These are phyloP conservation scores for Heterodera schachtii DNA, from an alignment of 1,140 invertebrate genomes.

Conservation along the genomic window DNA sequence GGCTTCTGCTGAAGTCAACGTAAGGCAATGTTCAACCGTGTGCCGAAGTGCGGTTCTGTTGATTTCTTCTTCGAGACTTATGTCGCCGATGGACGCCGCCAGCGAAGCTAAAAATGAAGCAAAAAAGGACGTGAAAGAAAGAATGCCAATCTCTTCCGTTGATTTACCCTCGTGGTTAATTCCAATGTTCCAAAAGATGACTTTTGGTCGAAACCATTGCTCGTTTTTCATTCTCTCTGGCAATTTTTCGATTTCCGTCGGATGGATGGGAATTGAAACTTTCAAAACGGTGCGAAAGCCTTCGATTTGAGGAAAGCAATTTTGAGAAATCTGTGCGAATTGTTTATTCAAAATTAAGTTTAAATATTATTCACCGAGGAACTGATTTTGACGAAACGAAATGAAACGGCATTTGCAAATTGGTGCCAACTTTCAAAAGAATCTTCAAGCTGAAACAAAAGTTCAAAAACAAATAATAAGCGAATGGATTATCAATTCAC, in stretches of 20 bases:
- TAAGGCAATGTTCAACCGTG: conserved; percentile 22
- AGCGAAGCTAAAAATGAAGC: conserved; percentile 24
- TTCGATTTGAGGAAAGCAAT: conserved; percentile 49
- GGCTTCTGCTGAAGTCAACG: not conserved
- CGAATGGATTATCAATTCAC: not conserved
- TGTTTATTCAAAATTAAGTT: not conserved
- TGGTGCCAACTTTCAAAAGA: conserved; percentile 48
- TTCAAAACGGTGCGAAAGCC: conserved; percentile 39
- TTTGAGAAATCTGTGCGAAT: conserved; percentile 15
- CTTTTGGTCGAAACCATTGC: conserved; percentile 50
- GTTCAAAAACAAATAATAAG: not conserved
- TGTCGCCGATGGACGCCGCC: conserved; percentile 52
- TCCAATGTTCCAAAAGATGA: conserved; percentile 57
- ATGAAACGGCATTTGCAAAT: conserved; percentile 42
- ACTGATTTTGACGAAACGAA: conserved; percentile 44
- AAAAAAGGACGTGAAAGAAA: not conserved
- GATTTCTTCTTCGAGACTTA: conserved; percentile 53
- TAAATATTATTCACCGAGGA: conserved; percentile 43
- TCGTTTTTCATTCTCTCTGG: conserved; percentile 37
- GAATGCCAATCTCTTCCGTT: too few species aligned
- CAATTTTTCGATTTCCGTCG: conserved; percentile 42
- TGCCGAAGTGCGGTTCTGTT: conserved; percentile 44
- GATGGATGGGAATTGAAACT: conserved; percentile 57
- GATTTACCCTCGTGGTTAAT: conserved; percentile 55
- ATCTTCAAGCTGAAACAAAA: conserved; percentile 44